A percentile compares a stretch with the other conserved stretches of the same genome.
Conservation (phyloP, 2,888 invertebrate species). For the Prosopocoilus inquinatus region DNA sequence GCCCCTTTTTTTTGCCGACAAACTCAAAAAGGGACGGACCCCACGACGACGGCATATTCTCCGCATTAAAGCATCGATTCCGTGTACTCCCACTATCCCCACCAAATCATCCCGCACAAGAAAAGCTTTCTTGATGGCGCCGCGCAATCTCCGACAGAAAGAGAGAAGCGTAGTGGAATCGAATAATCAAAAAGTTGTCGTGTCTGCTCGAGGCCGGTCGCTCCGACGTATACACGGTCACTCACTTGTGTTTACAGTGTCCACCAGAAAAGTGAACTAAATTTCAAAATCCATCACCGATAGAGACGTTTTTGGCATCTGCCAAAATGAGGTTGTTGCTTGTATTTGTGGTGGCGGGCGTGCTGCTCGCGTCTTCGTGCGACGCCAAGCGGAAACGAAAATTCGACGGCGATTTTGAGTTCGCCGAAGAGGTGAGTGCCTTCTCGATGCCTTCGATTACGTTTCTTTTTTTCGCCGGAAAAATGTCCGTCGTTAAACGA, state of each 20-base stretch:
- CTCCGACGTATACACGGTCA: conserved; percentile 18
- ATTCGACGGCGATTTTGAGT: conserved; percentile 76
- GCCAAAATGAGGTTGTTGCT: conserved; percentile 49
- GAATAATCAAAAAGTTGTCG: conserved; percentile 47
- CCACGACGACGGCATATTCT: conserved; percentile 18
- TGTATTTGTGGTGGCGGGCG: conserved; percentile 47
- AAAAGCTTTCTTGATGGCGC: conserved; percentile 31
- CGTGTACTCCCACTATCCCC: conserved; percentile 24
- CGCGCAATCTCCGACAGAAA: conserved; percentile 41
- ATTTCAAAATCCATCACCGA: not conserved
- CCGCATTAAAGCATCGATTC: conserved; percentile 24
- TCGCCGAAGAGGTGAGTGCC: conserved; percentile 70
- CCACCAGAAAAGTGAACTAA: not conserved
- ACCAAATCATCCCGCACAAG: conserved; percentile 26
- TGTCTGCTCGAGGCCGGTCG: conserved; percentile 33
- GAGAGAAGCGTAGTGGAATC: conserved; percentile 31
- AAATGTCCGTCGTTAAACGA: too few relatives aligned
- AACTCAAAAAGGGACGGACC: not conserved
- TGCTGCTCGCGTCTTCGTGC: conserved; percentile 44
- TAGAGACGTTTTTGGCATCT: not conserved
- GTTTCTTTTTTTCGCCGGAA: too few relatives aligned
- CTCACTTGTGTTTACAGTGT: conserved; percentile 22
- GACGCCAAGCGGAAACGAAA: conserved; percentile 65
- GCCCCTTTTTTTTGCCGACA: too few relatives aligned
- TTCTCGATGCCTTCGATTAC: too few relatives aligned